A percentile compares a stretch with the other conserved stretches of the same genome.
Conservation (phyloP, 1,140 invertebrate genomes). For the Lordiphosa collinella region DNA sequence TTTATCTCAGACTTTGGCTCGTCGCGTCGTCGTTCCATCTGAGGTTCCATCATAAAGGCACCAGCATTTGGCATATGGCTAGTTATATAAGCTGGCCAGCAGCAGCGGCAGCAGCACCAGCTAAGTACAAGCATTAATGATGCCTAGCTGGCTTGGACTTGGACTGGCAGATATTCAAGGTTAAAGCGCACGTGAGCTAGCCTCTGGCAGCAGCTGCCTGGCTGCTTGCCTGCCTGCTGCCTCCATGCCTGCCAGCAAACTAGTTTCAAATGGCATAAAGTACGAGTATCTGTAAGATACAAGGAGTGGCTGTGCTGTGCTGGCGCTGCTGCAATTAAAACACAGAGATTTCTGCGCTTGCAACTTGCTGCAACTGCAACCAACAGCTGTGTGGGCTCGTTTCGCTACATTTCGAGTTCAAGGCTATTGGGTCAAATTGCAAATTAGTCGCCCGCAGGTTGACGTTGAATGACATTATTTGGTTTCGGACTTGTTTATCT, state of each 20-base stretch:
- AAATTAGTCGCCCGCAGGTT: slow-evolving; percentile 72
- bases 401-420: slow-evolving; percentile 60
- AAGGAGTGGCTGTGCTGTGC: slow-evolving; percentile 16
- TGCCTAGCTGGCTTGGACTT: slow-evolving; percentile 49
- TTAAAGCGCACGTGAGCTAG: slow-evolving; percentile 66
- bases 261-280: slow-evolving; percentile 73
- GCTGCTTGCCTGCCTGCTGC: slow-evolving; percentile 20
- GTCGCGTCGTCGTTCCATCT: slow-evolving; percentile 3
- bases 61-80: slow-evolving; percentile 37
- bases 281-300: slow-evolving; percentile 59
- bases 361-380: slow-evolving; percentile 22
- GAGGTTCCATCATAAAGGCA: slow-evolving; percentile 55
- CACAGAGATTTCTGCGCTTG: slow-evolving; percentile 31
- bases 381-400: slow-evolving; percentile 41
- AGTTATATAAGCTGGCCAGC: slow-evolving; percentile 67
- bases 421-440: slow-evolving; percentile 72
- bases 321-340: slow-evolving; percentile 27
- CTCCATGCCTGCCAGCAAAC: slow-evolving; percentile 36
- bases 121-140: slow-evolving; percentile 44
- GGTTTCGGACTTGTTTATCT: slow-evolving; percentile 18
- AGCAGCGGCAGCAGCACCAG: slow-evolving; percentile 6
- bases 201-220: slow-evolving; percentile 40
- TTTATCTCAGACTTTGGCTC: slow-evolving; percentile 29
- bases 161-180: slow-evolving; percentile 56
- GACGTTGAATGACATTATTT: slow-evolving; percentile 70